Base-by-base conservation (phyloP, 2,113 vertebrate genomes). In the Pantherophis guttatus region DNA sequence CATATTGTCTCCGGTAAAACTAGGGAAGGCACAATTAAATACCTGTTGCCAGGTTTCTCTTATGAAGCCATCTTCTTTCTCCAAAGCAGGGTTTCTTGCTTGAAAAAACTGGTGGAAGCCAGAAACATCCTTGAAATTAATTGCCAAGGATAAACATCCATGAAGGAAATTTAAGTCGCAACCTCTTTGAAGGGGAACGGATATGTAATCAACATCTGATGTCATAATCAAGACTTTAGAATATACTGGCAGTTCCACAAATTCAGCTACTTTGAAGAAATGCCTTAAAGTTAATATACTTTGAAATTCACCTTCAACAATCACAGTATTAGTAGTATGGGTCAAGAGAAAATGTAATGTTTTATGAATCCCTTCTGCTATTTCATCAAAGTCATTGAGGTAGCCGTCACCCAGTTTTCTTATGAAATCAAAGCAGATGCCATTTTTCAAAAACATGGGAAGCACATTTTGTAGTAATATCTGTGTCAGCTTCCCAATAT, bases 1-100 rank as follows among this genome's bases (percentile, higher is more conserved):
- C n/a, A 7, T 0, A 2, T 44, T 11, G 23, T 57, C 53, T 44
- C 3, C 1, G 0, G 1, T 29, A 4, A 85, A 10, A 2, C 0
- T 29, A 4, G 21, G 13, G 8, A 91, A 58, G 0, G 24, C 48
- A 55, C 90, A 91, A 2, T 29, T 4, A 91, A 91, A 87, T 53
- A 52, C 50, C 12, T 53, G 50, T 53, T 87, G 48, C 86, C 86
- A 87, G 50, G 52, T 26, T 24, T 26, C 26, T 26, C 50, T 87
- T 15, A 87, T 10, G 26, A 87, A 87, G 11, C 86, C 86, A 87
- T 87, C 86, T 53, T 52, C 50, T 87, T 52, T 87, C 12, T 53
- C 86, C 12, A 52, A 26, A 48, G 13, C 10, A 87, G 86, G 86
- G 12, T 10, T 53, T 26, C 44, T 87, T 1, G 0, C 5, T 6